Percentiles rank a stretch among this genome's conserved stretches.
phyloP scores from a whole-genome alignment of 2,113 vertebrate genomes.

The Gavialis gangeticus region DNA sequence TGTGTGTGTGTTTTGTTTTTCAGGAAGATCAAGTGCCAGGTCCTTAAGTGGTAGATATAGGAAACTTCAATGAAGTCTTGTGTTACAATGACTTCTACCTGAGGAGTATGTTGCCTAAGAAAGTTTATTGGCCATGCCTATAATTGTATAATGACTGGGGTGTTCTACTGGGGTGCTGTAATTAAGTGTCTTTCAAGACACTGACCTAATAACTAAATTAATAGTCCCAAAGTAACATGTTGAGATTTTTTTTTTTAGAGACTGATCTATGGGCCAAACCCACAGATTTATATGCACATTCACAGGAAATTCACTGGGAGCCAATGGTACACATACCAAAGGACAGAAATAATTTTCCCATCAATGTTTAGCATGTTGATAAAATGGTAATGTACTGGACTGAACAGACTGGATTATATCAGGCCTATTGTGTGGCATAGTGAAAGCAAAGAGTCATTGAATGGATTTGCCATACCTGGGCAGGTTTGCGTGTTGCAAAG shows the following conservation, averaged over 20 bases:
- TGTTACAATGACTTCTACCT: not conserved
- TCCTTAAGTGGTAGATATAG: not conserved
- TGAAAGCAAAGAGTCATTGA: accelerated
- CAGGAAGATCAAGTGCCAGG: not conserved
- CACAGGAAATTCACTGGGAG: not conserved
- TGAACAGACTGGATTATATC: not conserved
- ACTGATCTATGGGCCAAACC: not conserved
- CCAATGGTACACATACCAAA: not conserved
- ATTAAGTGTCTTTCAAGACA: not conserved
- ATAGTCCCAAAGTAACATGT: not conserved
- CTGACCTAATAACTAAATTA: not conserved
- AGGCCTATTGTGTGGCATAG: not conserved
- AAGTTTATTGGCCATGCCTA: not conserved
- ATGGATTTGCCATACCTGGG: slow-evolving; percentile 81
- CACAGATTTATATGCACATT: not conserved
- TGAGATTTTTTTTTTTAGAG: too few relatives aligned
- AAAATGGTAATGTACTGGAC: not conserved
- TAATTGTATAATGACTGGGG: not conserved
- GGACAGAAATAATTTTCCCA: not conserved
- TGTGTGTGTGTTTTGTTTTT: not conserved
- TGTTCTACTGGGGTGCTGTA: not conserved
- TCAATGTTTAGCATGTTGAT: not conserved
- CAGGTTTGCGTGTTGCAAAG: slow-evolving; percentile 94
- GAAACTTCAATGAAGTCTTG: not conserved
- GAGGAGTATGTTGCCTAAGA: not conserved